Evolutionary conservation across 2,888 invertebrate species (phyloP).

Genomic region (Neoaliturus tenellus): DNA sequence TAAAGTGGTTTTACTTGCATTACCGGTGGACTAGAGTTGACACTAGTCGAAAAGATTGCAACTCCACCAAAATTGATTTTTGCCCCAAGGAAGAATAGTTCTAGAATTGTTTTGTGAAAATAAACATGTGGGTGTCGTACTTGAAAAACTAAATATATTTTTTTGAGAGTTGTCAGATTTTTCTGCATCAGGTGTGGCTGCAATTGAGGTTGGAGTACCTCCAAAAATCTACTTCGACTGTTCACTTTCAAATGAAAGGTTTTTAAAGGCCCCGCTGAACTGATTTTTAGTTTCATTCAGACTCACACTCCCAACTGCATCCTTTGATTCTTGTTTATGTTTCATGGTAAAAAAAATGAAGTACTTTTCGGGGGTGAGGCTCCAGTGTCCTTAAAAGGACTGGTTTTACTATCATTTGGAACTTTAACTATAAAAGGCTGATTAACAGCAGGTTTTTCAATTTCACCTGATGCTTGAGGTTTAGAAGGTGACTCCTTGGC

Average conservation of each 20-base stretch:
- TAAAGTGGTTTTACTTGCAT: conserved; percentile 36
- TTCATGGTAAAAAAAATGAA: not conserved
- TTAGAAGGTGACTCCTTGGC: not conserved
- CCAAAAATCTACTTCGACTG: conserved; percentile 26
- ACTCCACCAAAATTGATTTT: not conserved
- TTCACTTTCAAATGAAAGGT: conserved; percentile 17
- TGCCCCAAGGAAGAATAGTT: not conserved
- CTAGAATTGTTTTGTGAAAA: not conserved
- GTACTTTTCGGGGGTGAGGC: not conserved
- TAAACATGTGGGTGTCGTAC: conserved; percentile 47
- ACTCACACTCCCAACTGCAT: not conserved
- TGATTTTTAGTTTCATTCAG: not conserved
- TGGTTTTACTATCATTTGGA: conserved; percentile 7
- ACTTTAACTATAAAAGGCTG: not conserved
- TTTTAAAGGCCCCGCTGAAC: conserved; percentile 28
- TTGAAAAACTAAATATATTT: not conserved
- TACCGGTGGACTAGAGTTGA: not conserved
- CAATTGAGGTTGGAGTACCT: not conserved
- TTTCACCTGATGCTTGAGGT: not conserved
- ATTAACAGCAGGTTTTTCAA: not conserved
- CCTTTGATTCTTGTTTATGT: conserved; percentile 11
- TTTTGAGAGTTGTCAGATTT: not conserved
- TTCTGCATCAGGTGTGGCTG: not conserved
- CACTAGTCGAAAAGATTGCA: not conserved
- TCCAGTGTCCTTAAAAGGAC: not conserved